Conservation (phyloP, 2,888 invertebrate species). For the Epistrophe grossulariae region DNA sequence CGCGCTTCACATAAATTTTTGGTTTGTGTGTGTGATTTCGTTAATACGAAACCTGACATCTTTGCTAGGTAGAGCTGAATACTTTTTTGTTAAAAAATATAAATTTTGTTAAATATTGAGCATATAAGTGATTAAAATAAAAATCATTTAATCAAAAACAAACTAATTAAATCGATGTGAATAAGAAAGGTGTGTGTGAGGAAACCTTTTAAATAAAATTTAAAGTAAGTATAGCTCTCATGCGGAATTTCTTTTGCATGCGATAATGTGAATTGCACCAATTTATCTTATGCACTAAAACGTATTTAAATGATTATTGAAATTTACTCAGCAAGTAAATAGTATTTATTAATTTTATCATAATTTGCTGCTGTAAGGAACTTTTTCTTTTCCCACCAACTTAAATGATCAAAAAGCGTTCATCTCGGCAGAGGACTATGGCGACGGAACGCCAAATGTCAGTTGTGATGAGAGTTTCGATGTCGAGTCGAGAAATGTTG, state of each 20-base stretch:
- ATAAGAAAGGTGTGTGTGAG: slow-evolving; percentile 46
- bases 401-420: slow-evolving; percentile 47
- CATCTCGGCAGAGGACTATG: slow-evolving; percentile 52
- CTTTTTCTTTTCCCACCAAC: slow-evolving; percentile 33
- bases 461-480: slow-evolving; percentile 37
- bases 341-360: neutral
- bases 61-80: slow-evolving; percentile 65
- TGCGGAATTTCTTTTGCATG: slow-evolving; percentile 50
- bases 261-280: slow-evolving; percentile 59
- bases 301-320: slow-evolving; percentile 9
- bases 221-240: slow-evolving; percentile 59
- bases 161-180: slow-evolving; percentile 50
- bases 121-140: slow-evolving; percentile 55
- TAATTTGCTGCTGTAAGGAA: slow-evolving; percentile 3
- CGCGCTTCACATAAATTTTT: slow-evolving; percentile 24
- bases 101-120: slow-evolving; percentile 63
- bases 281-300: slow-evolving; percentile 14
- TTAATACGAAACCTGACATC: slow-evolving; percentile 71
- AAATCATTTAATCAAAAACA: slow-evolving; percentile 47
- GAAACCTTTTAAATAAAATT: slow-evolving; percentile 27
- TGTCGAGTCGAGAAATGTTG: slow-evolving; percentile 23
- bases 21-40: slow-evolving; percentile 70
- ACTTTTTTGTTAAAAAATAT: slow-evolving; percentile 68
- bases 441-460: slow-evolving; percentile 68
- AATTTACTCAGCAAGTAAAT: neutral